Conservation (phyloP, 2,797 vertebrate species). For the Tapera naevia region DNA sequence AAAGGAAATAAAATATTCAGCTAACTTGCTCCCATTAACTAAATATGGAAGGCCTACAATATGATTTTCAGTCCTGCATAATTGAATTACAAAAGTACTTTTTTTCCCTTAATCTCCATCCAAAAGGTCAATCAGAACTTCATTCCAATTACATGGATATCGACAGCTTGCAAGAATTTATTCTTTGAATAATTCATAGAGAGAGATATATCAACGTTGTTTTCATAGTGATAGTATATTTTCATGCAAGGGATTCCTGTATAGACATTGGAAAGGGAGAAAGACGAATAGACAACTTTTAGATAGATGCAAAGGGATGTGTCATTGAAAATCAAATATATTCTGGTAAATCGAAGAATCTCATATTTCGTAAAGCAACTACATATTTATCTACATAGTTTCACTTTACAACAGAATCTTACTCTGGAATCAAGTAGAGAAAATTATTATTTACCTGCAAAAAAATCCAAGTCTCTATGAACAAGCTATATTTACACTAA, state of each 20-base stretch:
- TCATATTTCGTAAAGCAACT: background rate
- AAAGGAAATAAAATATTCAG: conserved; percentile 1
- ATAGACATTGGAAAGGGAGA: background rate
- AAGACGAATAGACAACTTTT: background rate
- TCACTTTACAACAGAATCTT: background rate
- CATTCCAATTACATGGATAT: background rate
- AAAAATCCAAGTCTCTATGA: background rate
- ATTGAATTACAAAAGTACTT: background rate
- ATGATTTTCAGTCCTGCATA: background rate
- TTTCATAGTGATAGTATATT: background rate
- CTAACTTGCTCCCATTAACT: background rate
- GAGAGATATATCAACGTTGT: background rate
- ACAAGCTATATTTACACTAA: background rate
- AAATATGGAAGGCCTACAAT: background rate
- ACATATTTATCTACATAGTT: background rate
- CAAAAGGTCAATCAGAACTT: conserved; percentile 24
- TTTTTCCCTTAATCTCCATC: background rate
- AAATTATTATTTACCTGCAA: background rate
- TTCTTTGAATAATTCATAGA: conserved; percentile 23
- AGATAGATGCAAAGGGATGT: background rate
- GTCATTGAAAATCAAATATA: background rate
- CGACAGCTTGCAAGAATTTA: background rate
- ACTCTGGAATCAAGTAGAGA: background rate
- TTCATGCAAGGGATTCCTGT: background rate
- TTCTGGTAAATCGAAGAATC: background rate